A percentile compares a stretch with the other conserved stretches of the same genome.
These are phyloP conservation scores for Echinometra lucunter DNA, from an alignment of 53 echinoderm and acorn worm genomes.

Conservation along the genomic window DNA sequence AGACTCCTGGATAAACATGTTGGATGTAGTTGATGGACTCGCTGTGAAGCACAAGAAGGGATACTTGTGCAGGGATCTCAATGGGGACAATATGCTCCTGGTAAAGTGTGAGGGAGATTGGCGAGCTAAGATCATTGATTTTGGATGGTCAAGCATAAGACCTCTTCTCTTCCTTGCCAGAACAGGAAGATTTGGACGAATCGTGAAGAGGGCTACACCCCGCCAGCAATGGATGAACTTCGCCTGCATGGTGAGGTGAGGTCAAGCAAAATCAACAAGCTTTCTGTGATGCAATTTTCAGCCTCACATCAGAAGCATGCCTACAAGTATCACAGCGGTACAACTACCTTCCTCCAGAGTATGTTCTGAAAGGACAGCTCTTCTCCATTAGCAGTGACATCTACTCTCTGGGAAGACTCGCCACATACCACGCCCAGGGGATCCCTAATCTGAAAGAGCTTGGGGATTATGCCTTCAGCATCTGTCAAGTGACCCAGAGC, in stretches of 20 bases:
- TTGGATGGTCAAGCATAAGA: slow-evolving; percentile 57
- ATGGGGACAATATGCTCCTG: slow-evolving; percentile 56
- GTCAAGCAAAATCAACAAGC: not conserved
- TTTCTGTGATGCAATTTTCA: not conserved
- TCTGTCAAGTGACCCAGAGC: not conserved
- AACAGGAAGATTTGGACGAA: too few relatives aligned
- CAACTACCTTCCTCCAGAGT: slow-evolving; percentile 29
- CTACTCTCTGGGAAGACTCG: slow-evolving; percentile 43
- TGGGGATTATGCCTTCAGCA: not conserved
- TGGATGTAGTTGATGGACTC: slow-evolving; percentile 45
- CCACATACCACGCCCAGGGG: not conserved
- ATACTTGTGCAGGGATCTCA: slow-evolving; percentile 48
- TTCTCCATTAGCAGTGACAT: slow-evolving; percentile 45
- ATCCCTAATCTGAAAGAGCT: not conserved
- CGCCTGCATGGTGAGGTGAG: too few relatives aligned
- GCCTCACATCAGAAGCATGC: not conserved
- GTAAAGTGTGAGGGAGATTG: slow-evolving; percentile 41
- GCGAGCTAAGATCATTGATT: slow-evolving; percentile 63
- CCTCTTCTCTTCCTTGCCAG: too few relatives aligned
- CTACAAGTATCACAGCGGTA: not conserved
- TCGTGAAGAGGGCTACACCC: too few relatives aligned
- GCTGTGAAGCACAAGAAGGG: slow-evolving; percentile 34
- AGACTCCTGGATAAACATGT: slow-evolving; percentile 49
- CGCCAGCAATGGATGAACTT: too few relatives aligned
- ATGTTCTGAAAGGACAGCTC: not conserved